Conservation (phyloP, 2,888 invertebrate species). For the Tineola bisselliella region DNA sequence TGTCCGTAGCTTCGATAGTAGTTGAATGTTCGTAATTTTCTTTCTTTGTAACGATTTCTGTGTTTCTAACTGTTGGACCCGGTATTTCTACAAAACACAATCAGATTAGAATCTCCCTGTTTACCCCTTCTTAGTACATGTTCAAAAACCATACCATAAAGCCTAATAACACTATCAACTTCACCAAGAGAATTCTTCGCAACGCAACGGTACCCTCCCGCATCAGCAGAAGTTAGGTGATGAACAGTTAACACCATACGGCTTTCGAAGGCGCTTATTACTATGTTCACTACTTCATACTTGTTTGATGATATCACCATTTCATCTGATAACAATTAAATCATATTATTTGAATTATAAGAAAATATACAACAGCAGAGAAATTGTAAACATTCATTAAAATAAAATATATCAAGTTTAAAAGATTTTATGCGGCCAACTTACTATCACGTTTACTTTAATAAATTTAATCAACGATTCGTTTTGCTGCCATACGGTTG, state of each 20-base stretch:
- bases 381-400: too few relatives aligned
- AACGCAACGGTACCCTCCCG: conserved; percentile 86
- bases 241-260: conserved; percentile 83
- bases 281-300: conserved; percentile 77
- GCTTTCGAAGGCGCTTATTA: conserved; percentile 81
- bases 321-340: conserved; percentile 60
- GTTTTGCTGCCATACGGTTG: too few relatives aligned
- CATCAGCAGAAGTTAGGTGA: conserved; percentile 76
- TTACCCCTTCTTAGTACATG: background rate
- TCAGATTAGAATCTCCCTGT: background rate
- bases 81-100: conserved; percentile 72
- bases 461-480: too few relatives aligned
- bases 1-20: conserved; percentile 66
- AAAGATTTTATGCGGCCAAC: too few relatives aligned
- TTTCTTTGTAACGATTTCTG: conserved; percentile 61
- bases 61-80: conserved; percentile 71
- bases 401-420: too few relatives aligned
- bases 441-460: too few relatives aligned
- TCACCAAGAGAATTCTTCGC: conserved; percentile 89
- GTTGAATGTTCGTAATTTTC: conserved; percentile 65
- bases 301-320: conserved; percentile 86
- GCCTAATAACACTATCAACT: conserved; percentile 85
- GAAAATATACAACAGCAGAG: too few relatives aligned
- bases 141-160: conserved; percentile 75
- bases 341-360: too few relatives aligned